These are phyloP conservation scores for Pseudomyrmex cubaensis DNA, from an alignment of 1,140 invertebrate genomes.

Conservation along the genomic window DNA sequence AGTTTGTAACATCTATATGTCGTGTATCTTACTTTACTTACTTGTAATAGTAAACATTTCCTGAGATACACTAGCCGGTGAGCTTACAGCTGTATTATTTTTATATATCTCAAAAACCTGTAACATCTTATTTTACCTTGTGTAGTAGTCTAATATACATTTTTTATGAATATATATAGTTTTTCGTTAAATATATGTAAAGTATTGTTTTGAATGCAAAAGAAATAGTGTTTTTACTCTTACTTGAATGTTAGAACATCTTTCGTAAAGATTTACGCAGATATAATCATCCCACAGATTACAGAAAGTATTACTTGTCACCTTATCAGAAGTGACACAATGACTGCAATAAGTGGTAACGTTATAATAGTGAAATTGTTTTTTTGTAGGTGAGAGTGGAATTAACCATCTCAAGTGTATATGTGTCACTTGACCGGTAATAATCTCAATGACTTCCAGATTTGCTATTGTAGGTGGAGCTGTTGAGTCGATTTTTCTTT, in stretches of 20 bases:
- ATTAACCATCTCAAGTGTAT: constrained; percentile 66
- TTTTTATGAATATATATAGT: no score
- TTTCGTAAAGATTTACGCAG: constrained; percentile 51
- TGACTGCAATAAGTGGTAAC: neutral
- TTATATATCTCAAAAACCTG: no score
- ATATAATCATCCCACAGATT: constrained; percentile 62
- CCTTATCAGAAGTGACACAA: neutral
- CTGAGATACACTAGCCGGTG: no score
- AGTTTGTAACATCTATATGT: no score
- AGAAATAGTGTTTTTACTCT: neutral
- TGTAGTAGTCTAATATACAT: neutral
- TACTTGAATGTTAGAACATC: constrained; percentile 1
- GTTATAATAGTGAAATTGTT: constrained; percentile 51
- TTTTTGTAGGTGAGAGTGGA: constrained; percentile 62
- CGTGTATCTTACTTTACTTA: no score
- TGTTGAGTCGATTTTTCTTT: neutral
- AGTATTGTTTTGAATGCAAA: no score
- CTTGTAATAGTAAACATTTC: no score
- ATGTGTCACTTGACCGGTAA: neutral
- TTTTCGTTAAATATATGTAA: no score
- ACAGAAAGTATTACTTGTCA: constrained; percentile 52
- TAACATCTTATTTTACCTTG: neutral
- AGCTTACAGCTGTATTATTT: no score
- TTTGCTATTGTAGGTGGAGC: constrained; percentile 64
- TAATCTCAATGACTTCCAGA: constrained; percentile 61